Base-by-base conservation (phyloP, 1,140 invertebrate species). In the Cheumatopsyche charites region DNA sequence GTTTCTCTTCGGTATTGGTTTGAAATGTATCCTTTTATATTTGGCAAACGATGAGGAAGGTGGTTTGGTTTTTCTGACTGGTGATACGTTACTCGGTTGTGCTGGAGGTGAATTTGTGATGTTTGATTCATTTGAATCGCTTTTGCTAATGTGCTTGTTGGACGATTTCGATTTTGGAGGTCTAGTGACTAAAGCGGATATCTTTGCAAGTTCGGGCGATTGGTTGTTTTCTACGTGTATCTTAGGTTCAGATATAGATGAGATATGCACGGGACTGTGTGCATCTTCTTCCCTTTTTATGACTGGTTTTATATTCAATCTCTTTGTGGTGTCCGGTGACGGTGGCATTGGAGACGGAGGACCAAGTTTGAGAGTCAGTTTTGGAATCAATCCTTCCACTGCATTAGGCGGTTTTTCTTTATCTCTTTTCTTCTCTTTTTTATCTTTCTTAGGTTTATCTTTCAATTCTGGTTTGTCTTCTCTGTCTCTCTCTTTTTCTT, bases 171-270 rank as follows among this genome's bases (percentile, higher is more conserved):
- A 86, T 80, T 93, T 93, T 1, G 91, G 91, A 25, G 91, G 91
- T 72, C 91, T 83, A 13, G 91, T 93, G 41, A 94, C 88, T 41
- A 94, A 81, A 63, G 92, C 90, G 3, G 92, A 91, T 77, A 94
- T 92, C 78, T 91, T 88, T 1, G 92, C 92, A 58, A 94, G 82
- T 78, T 93, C 92, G 62, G 93, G 92, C 36, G 92, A 92, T 29
- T 88, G 86, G 78, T 91, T 90, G 66, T 90, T 80, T 73, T 83
- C 82, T 5, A 79, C 74, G 4, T 81, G 82, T n/a, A 78, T 42
- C n/a, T 78, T 72, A 58, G 81, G 82, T 15, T 82, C 80, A 11
- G 62, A 12, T 19, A 42, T 15, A 12, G 25, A 9, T 13, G 75
- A 36, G 7, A 23, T 29, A 25, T 58, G 55, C 19, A 76, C 74